Evolutionary conservation across 2,888 invertebrate genomes (phyloP).

Genomic region (Dugesia japonica): DNA sequence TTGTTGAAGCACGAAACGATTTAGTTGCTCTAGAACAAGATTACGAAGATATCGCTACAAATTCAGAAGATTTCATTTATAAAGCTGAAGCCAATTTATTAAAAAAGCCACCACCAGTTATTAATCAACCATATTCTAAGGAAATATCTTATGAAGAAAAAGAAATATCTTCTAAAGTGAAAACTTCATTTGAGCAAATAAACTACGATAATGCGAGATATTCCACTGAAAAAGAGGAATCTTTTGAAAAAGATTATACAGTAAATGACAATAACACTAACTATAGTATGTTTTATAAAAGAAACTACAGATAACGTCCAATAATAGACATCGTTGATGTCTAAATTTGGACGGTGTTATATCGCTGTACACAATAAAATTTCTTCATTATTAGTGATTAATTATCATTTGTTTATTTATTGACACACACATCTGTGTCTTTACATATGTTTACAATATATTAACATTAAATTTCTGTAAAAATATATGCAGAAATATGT

Average conservation of each 20-base stretch:
- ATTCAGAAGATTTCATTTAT: constrained; percentile 47
- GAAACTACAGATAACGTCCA: constrained; percentile 3
- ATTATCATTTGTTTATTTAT: too few species aligned
- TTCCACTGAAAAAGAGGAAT: neutral
- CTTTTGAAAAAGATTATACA: neutral
- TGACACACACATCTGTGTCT: too few species aligned
- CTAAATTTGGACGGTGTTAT: neutral
- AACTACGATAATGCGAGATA: neutral
- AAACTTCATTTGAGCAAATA: neutral
- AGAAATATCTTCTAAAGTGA: neutral
- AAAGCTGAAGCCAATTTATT: neutral
- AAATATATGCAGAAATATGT: too few species aligned
- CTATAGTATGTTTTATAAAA: constrained; percentile 20
- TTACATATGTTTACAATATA: too few species aligned
- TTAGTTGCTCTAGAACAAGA: constrained; percentile 51
- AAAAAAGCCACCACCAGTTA: neutral
- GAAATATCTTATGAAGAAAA: neutral
- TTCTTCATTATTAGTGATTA: neutral
- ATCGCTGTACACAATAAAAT: constrained; percentile 17
- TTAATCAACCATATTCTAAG: neutral
- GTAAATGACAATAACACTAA: constrained; percentile 9
- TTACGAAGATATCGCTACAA: constrained; percentile 49
- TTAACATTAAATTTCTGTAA: too few species aligned
- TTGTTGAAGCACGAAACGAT: constrained; percentile 71
- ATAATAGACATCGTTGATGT: neutral